Evolutionary conservation across 2,113 vertebrate species (phyloP).

Genomic region (Pteruthius melanotis): DNA sequence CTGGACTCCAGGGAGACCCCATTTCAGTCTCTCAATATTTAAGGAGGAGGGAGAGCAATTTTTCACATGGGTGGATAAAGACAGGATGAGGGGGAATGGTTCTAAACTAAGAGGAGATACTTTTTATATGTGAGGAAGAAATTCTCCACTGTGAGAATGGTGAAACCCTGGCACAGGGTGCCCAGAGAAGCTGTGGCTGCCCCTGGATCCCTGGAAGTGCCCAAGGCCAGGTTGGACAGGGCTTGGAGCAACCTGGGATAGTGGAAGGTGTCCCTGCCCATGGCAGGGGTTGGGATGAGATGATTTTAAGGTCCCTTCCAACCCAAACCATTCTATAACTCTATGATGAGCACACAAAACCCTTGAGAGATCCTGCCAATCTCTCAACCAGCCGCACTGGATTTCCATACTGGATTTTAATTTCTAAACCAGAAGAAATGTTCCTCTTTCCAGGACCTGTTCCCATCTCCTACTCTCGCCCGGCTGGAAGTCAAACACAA

Average conservation of each 20-base stretch:
- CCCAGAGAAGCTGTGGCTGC: background rate
- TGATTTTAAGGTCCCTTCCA: background rate
- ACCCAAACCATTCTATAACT: background rate
- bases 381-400: background rate
- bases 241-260: background rate
- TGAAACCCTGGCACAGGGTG: rapidly evolving
- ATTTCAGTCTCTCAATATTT: rapidly evolving
- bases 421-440: background rate
- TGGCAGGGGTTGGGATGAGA: background rate
- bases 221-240: rapidly evolving
- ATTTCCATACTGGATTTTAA: background rate
- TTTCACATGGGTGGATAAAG: background rate
- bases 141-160: background rate
- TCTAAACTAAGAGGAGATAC: background rate
- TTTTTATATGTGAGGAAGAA: background rate
- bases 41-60: background rate
- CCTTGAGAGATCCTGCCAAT: background rate
- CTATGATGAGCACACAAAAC: background rate
- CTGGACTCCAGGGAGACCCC: background rate
- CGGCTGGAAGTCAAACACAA: background rate
- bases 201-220: background rate
- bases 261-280: background rate
- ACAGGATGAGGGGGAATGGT: rapidly evolving
- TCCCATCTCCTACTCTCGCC: background rate
- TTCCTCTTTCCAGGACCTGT: background rate